Base-by-base conservation (phyloP, 2,113 vertebrate species). In the Callospermophilus lateralis region DNA sequence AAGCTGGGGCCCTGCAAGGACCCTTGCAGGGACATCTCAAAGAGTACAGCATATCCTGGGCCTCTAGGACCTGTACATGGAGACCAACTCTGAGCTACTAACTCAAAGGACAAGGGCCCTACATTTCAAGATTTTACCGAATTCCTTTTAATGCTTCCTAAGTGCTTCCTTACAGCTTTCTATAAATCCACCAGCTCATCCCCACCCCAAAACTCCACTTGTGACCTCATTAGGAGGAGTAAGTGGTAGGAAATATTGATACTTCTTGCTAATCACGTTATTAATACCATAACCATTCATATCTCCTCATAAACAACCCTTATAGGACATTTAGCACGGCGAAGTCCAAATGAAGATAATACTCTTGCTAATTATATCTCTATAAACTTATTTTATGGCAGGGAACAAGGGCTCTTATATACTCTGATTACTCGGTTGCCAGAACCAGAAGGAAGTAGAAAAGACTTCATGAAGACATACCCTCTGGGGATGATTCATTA, bases 251-350 rank as follows among this genome's bases (percentile, higher is more conserved):
- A 97, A 98, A 95, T 97, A 90, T 85, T 97, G 84, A 93, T 97
- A n/a, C 81, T 97, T 93, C 96, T 94, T 12, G 37, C 42, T 97
- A 94, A 81, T 55, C 8, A 10, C n/a, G 8, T 92, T 97, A 97
- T 89, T 89, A 78, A 98, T 94, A 96, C 90, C 90, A 96, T 98
- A 97, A 97, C 92, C 96, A 97, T 97, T 96, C 90, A 70, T 42
- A 19, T 1, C 58, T 1, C 87, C 78, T 95, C 51, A 1, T 77
- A 92, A 73, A 72, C 84, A 65, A 77, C 83, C 73, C 83, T 94
- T 97, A 89, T 68, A 97, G 96, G 94, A 96, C 63, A 78, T 93
- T 97, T 63, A 97, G 61, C 65, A 85, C 74, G 22, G 53, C 20
- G 93, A 95, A 97, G 89, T 67, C 85, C 87, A 97, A 97, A 96